Conservation (phyloP, 2,888 invertebrate genomes). For the Hydrotaea cyrtoneurina region DNA sequence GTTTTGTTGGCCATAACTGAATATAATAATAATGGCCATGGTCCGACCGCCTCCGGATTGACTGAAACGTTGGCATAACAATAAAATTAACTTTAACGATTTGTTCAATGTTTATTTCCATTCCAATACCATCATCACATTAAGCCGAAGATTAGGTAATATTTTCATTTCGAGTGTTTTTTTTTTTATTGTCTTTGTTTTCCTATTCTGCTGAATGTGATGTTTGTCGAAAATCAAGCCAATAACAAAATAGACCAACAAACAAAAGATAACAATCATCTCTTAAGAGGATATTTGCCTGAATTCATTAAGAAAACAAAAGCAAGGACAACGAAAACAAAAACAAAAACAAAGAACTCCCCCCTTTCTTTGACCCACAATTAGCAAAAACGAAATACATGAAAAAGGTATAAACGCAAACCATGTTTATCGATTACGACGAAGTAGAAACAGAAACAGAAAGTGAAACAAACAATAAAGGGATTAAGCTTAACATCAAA, state of each 20-base stretch:
- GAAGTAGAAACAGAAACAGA: background rate
- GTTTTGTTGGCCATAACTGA: background rate
- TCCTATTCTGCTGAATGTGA: background rate
- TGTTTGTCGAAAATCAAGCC: no score
- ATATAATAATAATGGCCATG: background rate
- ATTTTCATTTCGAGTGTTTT: conserved; percentile 10
- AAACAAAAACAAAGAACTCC: background rate
- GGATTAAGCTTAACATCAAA: background rate
- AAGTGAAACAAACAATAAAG: conserved; percentile 8
- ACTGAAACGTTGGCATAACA: background rate
- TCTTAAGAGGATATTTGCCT: background rate
- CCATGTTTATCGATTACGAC: background rate
- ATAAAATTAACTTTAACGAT: conserved; percentile 28
- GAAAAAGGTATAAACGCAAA: background rate
- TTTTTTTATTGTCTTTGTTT: background rate
- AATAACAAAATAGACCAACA: background rate
- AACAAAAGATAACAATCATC: conserved; percentile 15
- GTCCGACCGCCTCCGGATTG: background rate
- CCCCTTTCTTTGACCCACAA: background rate
- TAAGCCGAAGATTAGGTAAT: conserved; percentile 1
- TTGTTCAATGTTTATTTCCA: background rate
- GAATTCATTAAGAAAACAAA: conserved; percentile 15
- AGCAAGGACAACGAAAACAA: background rate
- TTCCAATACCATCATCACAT: conserved; percentile 17
- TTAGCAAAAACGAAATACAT: background rate